Evolutionary conservation across 2,113 vertebrate species (phyloP).

Genomic region (Xiphophorus maculatus): DNA sequence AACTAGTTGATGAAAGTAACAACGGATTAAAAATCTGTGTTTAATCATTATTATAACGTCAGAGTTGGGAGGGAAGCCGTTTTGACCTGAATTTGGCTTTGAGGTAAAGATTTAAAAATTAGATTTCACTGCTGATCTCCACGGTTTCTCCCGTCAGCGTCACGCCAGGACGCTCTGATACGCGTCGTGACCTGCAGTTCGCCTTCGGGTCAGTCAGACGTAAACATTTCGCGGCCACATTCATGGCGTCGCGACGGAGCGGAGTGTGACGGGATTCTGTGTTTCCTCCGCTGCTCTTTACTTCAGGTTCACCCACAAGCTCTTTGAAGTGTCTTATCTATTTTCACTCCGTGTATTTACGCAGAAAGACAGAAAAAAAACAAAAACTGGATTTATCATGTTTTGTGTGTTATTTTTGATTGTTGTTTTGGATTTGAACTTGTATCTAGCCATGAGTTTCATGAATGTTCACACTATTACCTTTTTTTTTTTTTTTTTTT

Average conservation of each 20-base stretch:
- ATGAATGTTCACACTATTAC: constrained; percentile 36
- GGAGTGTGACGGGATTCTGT: constrained; percentile 18
- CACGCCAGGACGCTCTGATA: constrained; percentile 12
- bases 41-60: too few relatives aligned
- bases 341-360: constrained; percentile 47
- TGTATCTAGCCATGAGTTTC: constrained; percentile 29
- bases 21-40: background rate
- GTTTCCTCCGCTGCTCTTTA: constrained; percentile 36
- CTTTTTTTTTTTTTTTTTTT: constrained; percentile 26
- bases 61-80: background rate
- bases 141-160: constrained; percentile 1
- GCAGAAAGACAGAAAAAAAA: background rate
- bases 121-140: background rate
- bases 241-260: background rate
- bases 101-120: too few relatives aligned
- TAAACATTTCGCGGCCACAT: background rate
- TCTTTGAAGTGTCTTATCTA: constrained; percentile 56
- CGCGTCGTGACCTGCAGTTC: constrained; percentile 19
- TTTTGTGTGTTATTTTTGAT: constrained; percentile 10
- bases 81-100: too few relatives aligned
- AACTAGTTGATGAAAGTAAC: background rate
- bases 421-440: constrained; percentile 22
- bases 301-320: constrained; percentile 20
- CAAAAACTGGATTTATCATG: background rate
- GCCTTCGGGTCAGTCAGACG: constrained; percentile 19